Percentiles rank a stretch among this genome's conserved stretches.
phyloP scores from a whole-genome alignment of 1,140 invertebrate genomes.

The Globodera rostochiensis region DNA sequence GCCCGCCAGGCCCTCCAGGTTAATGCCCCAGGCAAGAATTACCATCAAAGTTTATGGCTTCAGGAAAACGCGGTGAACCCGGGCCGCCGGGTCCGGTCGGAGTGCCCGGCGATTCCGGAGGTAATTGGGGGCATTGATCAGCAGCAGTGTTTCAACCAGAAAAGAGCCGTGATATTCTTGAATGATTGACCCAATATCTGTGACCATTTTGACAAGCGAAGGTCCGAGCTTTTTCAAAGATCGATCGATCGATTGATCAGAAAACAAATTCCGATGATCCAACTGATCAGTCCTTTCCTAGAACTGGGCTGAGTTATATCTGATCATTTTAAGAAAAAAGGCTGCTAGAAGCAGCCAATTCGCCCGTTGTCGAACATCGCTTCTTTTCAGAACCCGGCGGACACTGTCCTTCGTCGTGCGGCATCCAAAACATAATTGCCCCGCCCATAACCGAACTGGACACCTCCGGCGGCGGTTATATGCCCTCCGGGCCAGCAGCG shows the following conservation, averaged over 20 bases:
- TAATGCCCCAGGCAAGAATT: not conserved
- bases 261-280: not conserved
- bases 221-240: too few relatives aligned
- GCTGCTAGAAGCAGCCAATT: too few relatives aligned
- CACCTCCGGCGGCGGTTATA: slow-evolving; percentile 31
- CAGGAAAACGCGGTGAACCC: slow-evolving; percentile 42
- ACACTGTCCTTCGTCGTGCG: slow-evolving; percentile 63
- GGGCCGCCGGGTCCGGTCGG: slow-evolving; percentile 49
- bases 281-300: not conserved
- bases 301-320: too few relatives aligned
- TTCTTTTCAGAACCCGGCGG: slow-evolving; percentile 55
- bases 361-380: too few relatives aligned
- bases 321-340: too few relatives aligned
- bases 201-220: too few relatives aligned
- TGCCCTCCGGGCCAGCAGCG: slow-evolving; percentile 10
- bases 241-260: slow-evolving; percentile 2
- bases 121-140: not conserved
- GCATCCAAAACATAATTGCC: slow-evolving; percentile 64
- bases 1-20: slow-evolving; percentile 1
- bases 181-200: too few relatives aligned
- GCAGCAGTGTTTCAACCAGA: too few relatives aligned
- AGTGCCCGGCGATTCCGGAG: slow-evolving; percentile 42
- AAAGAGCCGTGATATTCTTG: too few relatives aligned
- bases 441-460: slow-evolving; percentile 62
- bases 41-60: not conserved